Conservation (phyloP, 2,888 invertebrate genomes). For the Andrena marginata region DNA sequence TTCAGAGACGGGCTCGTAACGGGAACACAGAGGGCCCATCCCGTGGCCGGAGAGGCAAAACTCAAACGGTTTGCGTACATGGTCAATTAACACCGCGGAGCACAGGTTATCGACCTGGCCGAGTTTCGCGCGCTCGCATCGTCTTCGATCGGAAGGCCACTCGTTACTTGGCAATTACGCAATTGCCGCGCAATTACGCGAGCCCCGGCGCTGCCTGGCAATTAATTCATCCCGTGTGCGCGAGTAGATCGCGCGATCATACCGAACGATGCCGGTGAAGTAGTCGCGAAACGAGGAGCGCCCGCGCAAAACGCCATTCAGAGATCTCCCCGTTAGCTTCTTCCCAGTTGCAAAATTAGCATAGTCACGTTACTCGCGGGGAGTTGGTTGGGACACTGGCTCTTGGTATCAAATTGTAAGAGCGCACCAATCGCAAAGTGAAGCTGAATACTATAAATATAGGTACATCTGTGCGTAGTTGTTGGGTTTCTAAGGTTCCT, state of each 20-base stretch:
- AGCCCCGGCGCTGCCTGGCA: constrained; percentile 5
- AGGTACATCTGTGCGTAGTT: too few species aligned
- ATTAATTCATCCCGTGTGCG: constrained; percentile 41
- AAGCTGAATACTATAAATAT: too few species aligned
- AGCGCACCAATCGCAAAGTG: too few species aligned
- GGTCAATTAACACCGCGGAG: constrained; percentile 55
- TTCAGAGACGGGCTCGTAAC: constrained; percentile 30
- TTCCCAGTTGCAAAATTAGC: not conserved
- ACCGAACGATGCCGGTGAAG: constrained; percentile 14
- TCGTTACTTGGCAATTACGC: constrained; percentile 53
- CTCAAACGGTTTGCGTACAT: constrained; percentile 36
- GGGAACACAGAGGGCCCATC: constrained; percentile 6
- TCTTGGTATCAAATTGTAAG: not conserved
- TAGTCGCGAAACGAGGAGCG: not conserved
- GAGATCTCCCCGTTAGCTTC: constrained; percentile 18
- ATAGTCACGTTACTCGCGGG: not conserved
- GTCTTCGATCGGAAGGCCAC: constrained; percentile 59
- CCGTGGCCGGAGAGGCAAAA: constrained; percentile 28
- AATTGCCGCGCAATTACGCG: constrained; percentile 53
- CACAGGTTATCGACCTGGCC: constrained; percentile 60
- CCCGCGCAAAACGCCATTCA: not conserved
- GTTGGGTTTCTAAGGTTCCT: too few species aligned
- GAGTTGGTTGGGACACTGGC: not conserved
- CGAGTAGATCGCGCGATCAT: constrained; percentile 22
- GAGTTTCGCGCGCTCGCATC: constrained; percentile 48